These are phyloP conservation scores for Salarias fasciatus DNA, from an alignment of 2,797 vertebrate species.

Conservation along the genomic window DNA sequence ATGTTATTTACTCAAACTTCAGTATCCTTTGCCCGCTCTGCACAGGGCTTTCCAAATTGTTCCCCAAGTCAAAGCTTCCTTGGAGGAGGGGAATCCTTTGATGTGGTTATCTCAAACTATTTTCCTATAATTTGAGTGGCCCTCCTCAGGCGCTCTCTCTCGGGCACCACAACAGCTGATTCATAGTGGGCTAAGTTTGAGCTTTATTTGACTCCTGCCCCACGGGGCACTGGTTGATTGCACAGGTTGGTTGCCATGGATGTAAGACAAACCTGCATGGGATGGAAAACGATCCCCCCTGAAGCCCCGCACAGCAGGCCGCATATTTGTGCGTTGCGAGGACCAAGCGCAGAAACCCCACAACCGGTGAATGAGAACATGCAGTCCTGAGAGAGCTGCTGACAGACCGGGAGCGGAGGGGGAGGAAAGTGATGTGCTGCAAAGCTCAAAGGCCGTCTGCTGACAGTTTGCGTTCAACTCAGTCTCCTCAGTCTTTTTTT, in stretches of 20 bases:
- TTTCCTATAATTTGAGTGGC: conserved; percentile 29
- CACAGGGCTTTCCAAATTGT: conserved; percentile 20
- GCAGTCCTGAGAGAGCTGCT: conserved; percentile 49
- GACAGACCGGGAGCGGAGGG: conserved; percentile 43
- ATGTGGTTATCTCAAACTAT: conserved; percentile 33
- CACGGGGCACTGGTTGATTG: conserved; percentile 52
- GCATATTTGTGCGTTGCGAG: conserved; percentile 73
- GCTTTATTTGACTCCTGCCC: conserved; percentile 61
- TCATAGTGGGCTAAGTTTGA: conserved; percentile 37
- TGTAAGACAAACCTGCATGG: conserved; percentile 68
- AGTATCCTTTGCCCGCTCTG: conserved; percentile 3
- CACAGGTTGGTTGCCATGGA: conserved; percentile 78
- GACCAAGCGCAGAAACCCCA: conserved; percentile 62
- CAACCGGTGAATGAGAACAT: conserved; percentile 65
- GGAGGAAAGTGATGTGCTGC: not conserved
- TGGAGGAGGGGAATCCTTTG: conserved; percentile 41
- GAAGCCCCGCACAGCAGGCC: conserved; percentile 66
- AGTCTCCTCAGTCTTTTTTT: conserved; percentile 2
- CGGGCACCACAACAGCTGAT: conserved; percentile 62
- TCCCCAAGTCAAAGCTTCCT: conserved; percentile 38
- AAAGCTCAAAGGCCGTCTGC: conserved; percentile 37
- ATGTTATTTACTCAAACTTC: conserved; percentile 10
- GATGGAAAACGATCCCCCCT: conserved; percentile 58
- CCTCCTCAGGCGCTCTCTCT: conserved; percentile 37
- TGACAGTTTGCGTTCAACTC: conserved; percentile 27